Base-by-base conservation (phyloP, 2,888 invertebrate species). In the Polyommatus icarus region DNA sequence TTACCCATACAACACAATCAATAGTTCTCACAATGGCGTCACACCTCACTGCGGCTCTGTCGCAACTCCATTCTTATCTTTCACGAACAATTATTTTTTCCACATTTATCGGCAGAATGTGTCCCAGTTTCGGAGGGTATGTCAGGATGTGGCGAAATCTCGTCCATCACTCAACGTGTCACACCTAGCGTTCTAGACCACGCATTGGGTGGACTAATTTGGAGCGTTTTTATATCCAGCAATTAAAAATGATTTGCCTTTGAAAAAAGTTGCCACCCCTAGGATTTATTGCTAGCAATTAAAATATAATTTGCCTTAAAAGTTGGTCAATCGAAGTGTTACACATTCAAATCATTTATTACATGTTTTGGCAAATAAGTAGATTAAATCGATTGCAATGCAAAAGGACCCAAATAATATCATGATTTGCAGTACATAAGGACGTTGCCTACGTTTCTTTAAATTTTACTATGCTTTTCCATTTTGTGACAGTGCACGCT, bases 81-180 rank as follows among this genome's bases (percentile, higher is more conserved):
- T 75, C 24, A 54, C 54, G 54, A 75, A 75, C 75, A 75, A 75
- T 75, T 75, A 75, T 75, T 54, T 75, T 73, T 75, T 75, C 75
- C 75, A 75, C 75, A 54, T 54, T 75, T 75, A 75, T 75, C 54
- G 75, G 46, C 50, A 75, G 75, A 75, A 75, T 75, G 75, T 75
- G 75, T 50, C 18, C 75, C 50, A 75, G 40, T 54, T 75, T 29
- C 24, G 18, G 40, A 75, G 75, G 75, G 75, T 50, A 75, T 75
- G 54, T 75, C 75, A 75, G 75, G 75, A 75, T 75, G 75, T 75
- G 75, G 24, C 20, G 75, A 50, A 75, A 75, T 54, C 75, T 67
- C 29, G 15, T 15, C 15, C 67, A 67, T 67, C 67, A 29, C 32
- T 67, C 29, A 67, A 24, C 67, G 5, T 32, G 67, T 29, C 29